A percentile compares a stretch with the other conserved stretches of the same genome.
phyloP scores from a whole-genome alignment of 2,797 vertebrate species.

The Acanthurus lineatus region DNA sequence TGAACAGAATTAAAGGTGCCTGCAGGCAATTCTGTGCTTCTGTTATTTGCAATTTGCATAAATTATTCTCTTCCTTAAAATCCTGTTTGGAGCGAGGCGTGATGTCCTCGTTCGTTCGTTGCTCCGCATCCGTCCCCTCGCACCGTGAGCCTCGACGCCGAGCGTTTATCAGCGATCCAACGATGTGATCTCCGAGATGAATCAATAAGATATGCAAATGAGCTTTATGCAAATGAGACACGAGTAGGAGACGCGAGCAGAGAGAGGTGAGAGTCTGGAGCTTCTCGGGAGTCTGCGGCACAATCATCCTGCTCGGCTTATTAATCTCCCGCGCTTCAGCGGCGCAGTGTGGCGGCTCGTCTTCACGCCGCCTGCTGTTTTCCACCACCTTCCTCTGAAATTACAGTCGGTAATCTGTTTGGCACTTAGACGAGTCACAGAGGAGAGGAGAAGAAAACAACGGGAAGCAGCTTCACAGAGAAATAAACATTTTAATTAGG shows the following conservation, averaged over 20 bases:
- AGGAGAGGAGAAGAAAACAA: constrained; percentile 23
- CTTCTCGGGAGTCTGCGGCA: constrained; percentile 3
- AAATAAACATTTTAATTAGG: constrained; percentile 71
- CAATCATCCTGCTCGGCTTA: constrained; percentile 16
- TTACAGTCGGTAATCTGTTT: constrained; percentile 61
- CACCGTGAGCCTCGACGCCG: not conserved
- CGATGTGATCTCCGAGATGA: constrained; percentile 58
- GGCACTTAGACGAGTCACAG: constrained; percentile 39
- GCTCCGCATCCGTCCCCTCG: constrained; percentile 1
- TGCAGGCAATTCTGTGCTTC: constrained; percentile 34
- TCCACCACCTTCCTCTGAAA: constrained; percentile 36
- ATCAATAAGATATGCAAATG: constrained; percentile 53
- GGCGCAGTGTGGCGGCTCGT: constrained; percentile 53
- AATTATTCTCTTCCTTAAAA: constrained; percentile 53
- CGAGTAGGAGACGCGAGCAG: constrained; percentile 22
- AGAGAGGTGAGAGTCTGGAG: constrained; percentile 25
- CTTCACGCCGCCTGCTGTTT: constrained; percentile 29
- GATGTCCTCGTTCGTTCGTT: constrained; percentile 2
- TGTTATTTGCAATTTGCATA: constrained; percentile 51
- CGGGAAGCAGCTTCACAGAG: constrained; percentile 41
- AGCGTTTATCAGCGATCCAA: constrained; percentile 28
- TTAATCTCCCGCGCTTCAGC: constrained; percentile 55
- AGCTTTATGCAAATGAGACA: constrained; percentile 37
- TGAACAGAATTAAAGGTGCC: constrained; percentile 23
- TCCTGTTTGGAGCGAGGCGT: constrained; percentile 34